Base-by-base conservation (phyloP, 2,797 vertebrate genomes). In the Harpagifer antarcticus region DNA sequence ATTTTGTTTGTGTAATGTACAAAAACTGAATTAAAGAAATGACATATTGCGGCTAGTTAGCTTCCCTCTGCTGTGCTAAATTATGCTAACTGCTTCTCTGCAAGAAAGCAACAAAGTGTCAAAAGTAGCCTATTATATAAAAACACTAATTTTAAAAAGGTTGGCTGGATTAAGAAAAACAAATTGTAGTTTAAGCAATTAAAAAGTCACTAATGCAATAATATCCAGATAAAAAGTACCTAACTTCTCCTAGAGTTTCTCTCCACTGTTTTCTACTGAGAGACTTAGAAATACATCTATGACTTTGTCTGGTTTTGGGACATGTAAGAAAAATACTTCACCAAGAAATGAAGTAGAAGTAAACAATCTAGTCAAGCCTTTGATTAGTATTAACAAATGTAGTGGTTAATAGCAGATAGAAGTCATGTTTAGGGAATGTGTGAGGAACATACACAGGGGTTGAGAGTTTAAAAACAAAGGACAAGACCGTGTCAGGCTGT, bases 401-500 rank as follows among this genome's bases (percentile, higher is more conserved):
- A 43, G 19, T 9, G 42, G 33, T 69, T 37, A 42, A 50, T 12
- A 50, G 1, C n/a, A 54, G 27, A 16, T 31, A 52, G 5, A 45
- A 49, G 1, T 13, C 3, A 19, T 48, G 27, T 42, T 62, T 15
- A 19, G 19, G 48, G n/a, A 43, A 47, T 14, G 15, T 52, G 20
- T 43, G 31, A 37, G 33, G 44, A 19, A 60, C 44, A 67, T 45
- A 47, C 58, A 80, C 19, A 53, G 3, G 16, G 50, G 19, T 57
- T 76, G 42, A 58, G 31, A 5, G 23, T 44, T 19, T 27, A 6
- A 61, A 77, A 75, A 61, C 17, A 58, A 66, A 63, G 13, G 33
- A 72, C 50, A 43, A 72, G 15, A 65, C 66, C 44, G 44, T 61
- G 57, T 80, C 4, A 76, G 50, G 76, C 67, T 81, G 47, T 60